Conservation (phyloP, 2,888 invertebrate genomes). For the Heteromurus nitidus region DNA sequence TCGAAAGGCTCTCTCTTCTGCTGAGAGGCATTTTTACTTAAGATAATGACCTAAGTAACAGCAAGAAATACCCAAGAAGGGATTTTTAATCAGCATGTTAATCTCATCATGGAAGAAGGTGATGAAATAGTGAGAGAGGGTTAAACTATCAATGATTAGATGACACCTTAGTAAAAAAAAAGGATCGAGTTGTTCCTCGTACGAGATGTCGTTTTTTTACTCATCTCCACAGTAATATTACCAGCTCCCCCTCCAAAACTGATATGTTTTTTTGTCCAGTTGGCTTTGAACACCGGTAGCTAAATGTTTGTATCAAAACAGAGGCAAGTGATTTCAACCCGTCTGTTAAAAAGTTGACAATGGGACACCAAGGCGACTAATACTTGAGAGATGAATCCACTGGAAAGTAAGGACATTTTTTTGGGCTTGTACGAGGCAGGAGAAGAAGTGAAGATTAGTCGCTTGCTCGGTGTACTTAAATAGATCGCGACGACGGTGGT, state of each 20-base stretch:
- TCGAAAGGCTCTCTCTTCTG: slow-evolving; percentile 18
- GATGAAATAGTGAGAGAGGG: slow-evolving; percentile 24
- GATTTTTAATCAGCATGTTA: slow-evolving; percentile 49
- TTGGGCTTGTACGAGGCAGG: not conserved
- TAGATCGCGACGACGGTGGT: too few relatives aligned
- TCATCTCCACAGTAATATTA: not conserved
- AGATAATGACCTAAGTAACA: slow-evolving; percentile 31
- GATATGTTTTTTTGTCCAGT: slow-evolving; percentile 12
- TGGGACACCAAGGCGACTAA: slow-evolving; percentile 52
- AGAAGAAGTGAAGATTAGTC: too few relatives aligned
- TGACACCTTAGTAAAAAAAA: slow-evolving; percentile 30
- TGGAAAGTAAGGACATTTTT: slow-evolving; percentile 30
- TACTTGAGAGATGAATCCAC: not conserved
- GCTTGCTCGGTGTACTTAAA: too few relatives aligned
- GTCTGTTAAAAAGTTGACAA: slow-evolving; percentile 29
- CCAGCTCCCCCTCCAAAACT: slow-evolving; percentile 4
- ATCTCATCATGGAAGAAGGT: slow-evolving; percentile 45
- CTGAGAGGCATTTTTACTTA: not conserved
- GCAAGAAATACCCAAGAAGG: slow-evolving; percentile 23
- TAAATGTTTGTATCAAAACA: slow-evolving; percentile 30
- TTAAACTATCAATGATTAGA: slow-evolving; percentile 36
- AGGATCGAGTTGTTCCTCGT: not conserved
- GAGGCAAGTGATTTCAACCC: slow-evolving; percentile 11
- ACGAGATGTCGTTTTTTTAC: not conserved
- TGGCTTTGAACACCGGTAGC: slow-evolving; percentile 58